Base-by-base conservation (phyloP, 2,888 invertebrate genomes). In the Eupeodes luniger region DNA sequence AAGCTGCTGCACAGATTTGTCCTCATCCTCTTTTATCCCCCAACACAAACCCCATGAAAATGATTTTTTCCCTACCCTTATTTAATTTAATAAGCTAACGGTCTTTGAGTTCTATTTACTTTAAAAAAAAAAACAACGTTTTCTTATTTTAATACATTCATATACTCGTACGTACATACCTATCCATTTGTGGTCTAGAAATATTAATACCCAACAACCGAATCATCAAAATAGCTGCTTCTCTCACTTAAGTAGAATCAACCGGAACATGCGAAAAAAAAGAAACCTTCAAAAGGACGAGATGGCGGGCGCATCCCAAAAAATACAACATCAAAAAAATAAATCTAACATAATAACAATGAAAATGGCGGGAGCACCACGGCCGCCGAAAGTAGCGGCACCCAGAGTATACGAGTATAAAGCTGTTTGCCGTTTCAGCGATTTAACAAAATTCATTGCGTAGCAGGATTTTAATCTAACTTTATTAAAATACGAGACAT, bases 401-500 rank as follows among this genome's bases (percentile, higher is more conserved):
- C 40, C 40, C 16, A 59, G 40, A 51, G 55, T 84, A 27, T 27
- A 27, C 27, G 3, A 27, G 27, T 27, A 27, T 2, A 27, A 27
- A 70, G 84, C 77, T 77, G 78, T 88, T 88, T 85, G 85, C 88
- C 85, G 75, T 78, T 81, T 88, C 88, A 88, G 78, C 85, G 78
- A 75, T 78, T 88, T 64, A 74, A 61, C 62, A 84, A 88, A 78
- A 81, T 78, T 74, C 85, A 81, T 74, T 69, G 81, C 85, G 36
- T 75, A 57, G 81, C 85, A 49, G 81, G 88, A 88, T 88, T 27
- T 88, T 88, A 88, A 88, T 88, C 88, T 88, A 88, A 88, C 88
- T 88, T 88, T 88, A 88, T 88, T 88, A 88, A 88, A 88, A 88
- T 85, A 88, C 81, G 88, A 88, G 85, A 85, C 77, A 88, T 88